Evolutionary conservation across 2,113 vertebrate species (phyloP).

Genomic region (Nymphicus hollandicus): DNA sequence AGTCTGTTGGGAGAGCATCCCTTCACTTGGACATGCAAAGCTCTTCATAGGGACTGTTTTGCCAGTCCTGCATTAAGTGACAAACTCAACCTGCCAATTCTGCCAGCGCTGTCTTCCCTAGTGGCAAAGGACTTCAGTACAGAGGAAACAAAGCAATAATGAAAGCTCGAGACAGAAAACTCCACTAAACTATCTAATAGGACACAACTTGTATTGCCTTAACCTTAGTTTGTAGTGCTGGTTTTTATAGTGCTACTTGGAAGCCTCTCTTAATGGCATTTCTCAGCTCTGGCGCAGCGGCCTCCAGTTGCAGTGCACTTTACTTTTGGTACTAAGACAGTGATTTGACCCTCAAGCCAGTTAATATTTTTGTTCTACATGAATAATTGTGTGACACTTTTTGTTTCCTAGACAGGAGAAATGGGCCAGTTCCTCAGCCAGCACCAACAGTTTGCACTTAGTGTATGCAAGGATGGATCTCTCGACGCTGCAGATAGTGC

Average conservation of each 20-base stretch:
- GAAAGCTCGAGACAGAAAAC: neutral
- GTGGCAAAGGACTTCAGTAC: conserved; percentile 33
- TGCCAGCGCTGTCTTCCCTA: conserved; percentile 44
- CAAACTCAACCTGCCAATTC: conserved; percentile 44
- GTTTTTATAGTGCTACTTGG: neutral
- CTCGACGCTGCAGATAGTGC: neutral
- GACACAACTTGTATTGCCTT: conserved; percentile 43
- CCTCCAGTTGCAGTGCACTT: conserved; percentile 70
- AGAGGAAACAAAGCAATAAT: conserved; percentile 72
- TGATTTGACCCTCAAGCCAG: conserved; percentile 27
- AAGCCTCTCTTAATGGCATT: neutral
- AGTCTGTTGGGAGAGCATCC: neutral
- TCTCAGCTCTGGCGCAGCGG: conserved; percentile 13
- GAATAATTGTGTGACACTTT: neutral
- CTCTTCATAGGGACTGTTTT: neutral
- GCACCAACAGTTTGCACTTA: neutral
- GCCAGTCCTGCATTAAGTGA: conserved; percentile 9
- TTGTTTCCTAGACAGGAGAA: neutral
- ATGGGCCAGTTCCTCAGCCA: neutral
- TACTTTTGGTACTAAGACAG: conserved; percentile 74
- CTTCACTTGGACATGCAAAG: neutral
- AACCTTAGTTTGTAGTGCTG: conserved; percentile 24
- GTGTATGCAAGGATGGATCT: neutral
- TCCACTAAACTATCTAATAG: conserved; percentile 10
- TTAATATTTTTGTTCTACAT: neutral